A percentile compares a stretch with the other conserved stretches of the same genome.
These are phyloP conservation scores for Celastrina argiolus DNA, from an alignment of 2,888 invertebrate species.

Conservation along the genomic window DNA sequence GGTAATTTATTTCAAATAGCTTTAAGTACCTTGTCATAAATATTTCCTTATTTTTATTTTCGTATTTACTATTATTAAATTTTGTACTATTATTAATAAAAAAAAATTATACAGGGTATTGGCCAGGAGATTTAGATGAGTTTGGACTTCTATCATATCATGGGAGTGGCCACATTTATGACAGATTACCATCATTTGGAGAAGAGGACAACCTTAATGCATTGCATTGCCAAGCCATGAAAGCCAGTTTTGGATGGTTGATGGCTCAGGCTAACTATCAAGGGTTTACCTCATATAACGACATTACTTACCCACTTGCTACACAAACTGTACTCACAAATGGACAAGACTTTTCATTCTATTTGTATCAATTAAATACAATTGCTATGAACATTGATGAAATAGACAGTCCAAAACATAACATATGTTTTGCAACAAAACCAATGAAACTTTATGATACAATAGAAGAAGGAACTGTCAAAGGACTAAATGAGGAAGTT, in stretches of 20 bases:
- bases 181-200: slow-evolving; percentile 67
- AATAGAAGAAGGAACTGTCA: slow-evolving; percentile 83
- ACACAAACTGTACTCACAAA: slow-evolving; percentile 94
- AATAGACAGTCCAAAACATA: slow-evolving; percentile 80
- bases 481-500: slow-evolving; percentile 89
- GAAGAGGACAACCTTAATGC: slow-evolving; percentile 79
- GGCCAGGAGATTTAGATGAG: slow-evolving; percentile 88
- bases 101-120: slow-evolving; percentile 85
- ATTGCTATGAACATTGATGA: slow-evolving; percentile 80
- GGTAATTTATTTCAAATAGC: slow-evolving; percentile 60
- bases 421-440: slow-evolving; percentile 88
- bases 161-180: slow-evolving; percentile 78
- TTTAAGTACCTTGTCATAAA: neutral
- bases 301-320: slow-evolving; percentile 92
- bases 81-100: neutral
- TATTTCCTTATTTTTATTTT: neutral
- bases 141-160: slow-evolving; percentile 89
- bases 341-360: slow-evolving; percentile 91
- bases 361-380: slow-evolving; percentile 95
- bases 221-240: slow-evolving; percentile 85
- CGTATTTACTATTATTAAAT: neutral
- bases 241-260: slow-evolving; percentile 89
- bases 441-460: slow-evolving; percentile 85
- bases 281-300: slow-evolving; percentile 94
- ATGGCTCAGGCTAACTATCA: slow-evolving; percentile 87